Base-by-base conservation (phyloP, 1,140 invertebrate genomes). In the Eufriesea mexicana region DNA sequence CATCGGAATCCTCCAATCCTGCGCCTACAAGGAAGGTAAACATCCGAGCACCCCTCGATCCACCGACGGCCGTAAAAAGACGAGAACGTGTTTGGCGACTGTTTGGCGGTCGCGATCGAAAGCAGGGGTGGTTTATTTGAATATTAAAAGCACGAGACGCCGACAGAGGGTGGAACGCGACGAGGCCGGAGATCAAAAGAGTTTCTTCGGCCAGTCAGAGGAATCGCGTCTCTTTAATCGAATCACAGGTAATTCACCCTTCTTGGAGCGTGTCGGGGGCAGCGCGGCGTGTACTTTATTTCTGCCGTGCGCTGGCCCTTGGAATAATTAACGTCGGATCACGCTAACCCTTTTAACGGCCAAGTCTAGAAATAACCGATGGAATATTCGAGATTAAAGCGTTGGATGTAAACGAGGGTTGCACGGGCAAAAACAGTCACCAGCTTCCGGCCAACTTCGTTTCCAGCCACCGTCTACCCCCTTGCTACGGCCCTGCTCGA, bases 261-360 rank as follows among this genome's bases (percentile, higher is more conserved):
- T 25, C 59, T 49, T 12, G 42, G 51, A 76, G 72, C 74, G 55
- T 70, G 75, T 59, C 77, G 23, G 54, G 61, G 23, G 23, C 45
- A 72, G 68, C 51, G n/a, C 62, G 47, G 54, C 18, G 71, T 28
- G 77, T 77, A 59, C 67, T 84, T 84, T 79, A 84, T 80, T 80
- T 84, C 82, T 79, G 76, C 47, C 82, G 82, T 72, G 59, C 47
- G 20, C 70, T 23, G 45, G 61, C 71, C 75, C 67, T 80, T 78
- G 77, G 84, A 89, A 88, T 89, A 89, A 88, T 89, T 89, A 88
- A 86, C 84, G 84, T 75, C 62, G 73, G 73, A 78, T 83, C 87
- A 85, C 79, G 84, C 79, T 70, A 85, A 85, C 67, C 79, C 64
- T 83, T 83, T 85, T 85, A 83, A 85, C 79, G 25, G 51, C 57